Conservation (phyloP, 2,113 vertebrate species). For the Spermophilus dauricus region DNA sequence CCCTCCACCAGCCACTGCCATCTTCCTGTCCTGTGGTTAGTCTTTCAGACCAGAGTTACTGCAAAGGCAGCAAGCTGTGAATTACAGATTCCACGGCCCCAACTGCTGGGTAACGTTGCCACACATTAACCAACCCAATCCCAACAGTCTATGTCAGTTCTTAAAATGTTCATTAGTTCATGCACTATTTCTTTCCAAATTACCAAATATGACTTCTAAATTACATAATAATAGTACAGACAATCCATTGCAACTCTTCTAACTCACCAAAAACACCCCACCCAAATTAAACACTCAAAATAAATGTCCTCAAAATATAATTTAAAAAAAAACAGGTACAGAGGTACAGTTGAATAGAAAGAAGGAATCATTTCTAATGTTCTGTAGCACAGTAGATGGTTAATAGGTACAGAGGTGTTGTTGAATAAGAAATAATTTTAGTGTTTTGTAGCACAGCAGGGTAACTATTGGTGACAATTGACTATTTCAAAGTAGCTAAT, state of each 20-base stretch:
- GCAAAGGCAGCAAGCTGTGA: neutral
- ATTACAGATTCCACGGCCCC: neutral
- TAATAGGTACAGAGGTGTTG: neutral
- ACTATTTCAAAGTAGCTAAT: neutral
- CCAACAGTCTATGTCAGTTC: neutral
- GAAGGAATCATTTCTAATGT: too few species aligned
- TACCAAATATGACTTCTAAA: neutral
- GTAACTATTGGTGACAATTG: neutral
- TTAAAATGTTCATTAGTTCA: neutral
- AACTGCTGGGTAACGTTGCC: neutral
- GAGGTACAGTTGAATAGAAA: too few species aligned
- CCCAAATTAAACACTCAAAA: neutral
- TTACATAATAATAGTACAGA: neutral
- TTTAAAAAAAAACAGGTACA: neutral
- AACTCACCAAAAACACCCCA: neutral
- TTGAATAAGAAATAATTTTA: neutral
- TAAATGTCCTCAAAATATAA: neutral
- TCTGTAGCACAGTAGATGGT: too few species aligned
- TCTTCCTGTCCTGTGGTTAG: neutral
- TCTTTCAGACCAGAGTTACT: neutral
- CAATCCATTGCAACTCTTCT: neutral
- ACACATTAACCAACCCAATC: neutral
- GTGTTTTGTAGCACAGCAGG: neutral
- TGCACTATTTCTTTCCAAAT: neutral
- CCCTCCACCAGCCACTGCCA: too few species aligned